A percentile compares a stretch with the other conserved stretches of the same genome.
phyloP scores from a whole-genome alignment of 2,113 vertebrate genomes.

The Motacilla tschutschensis region DNA sequence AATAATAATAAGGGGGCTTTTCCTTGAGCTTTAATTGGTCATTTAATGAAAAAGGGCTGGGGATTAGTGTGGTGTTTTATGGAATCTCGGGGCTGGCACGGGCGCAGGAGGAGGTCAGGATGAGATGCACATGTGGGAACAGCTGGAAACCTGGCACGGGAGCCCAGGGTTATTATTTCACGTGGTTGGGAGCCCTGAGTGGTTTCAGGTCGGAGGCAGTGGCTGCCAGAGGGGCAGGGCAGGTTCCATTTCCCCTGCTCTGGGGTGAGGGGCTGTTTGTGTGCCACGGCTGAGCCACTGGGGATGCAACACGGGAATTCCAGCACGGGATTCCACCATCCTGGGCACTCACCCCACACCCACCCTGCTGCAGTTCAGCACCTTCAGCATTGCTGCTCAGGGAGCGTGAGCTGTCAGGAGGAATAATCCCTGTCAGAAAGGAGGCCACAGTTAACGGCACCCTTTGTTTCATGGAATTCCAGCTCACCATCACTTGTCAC shows the following conservation, averaged over 20 bases:
- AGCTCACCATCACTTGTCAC: neutral
- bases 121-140: slow-evolving; percentile 57
- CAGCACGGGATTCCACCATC: neutral
- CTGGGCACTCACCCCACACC: neutral
- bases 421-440: neutral
- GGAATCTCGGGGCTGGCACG: slow-evolving; percentile 34
- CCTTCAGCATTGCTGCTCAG: neutral
- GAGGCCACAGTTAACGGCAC: neutral
- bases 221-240: neutral
- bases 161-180: slow-evolving; percentile 11
- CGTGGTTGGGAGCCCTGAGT: neutral
- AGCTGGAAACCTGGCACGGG: slow-evolving; percentile 48
- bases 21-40: slow-evolving; percentile 54
- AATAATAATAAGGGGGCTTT: slow-evolving; percentile 20
- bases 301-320: rapidly evolving
- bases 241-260: neutral
- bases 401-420: neutral
- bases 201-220: neutral
- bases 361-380: neutral
- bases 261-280: neutral
- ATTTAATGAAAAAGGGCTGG: slow-evolving; percentile 55
- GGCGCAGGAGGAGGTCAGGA: slow-evolving; percentile 27
- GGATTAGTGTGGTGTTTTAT: slow-evolving; percentile 47
- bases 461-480: neutral
- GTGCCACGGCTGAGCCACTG: neutral